Evolutionary conservation across 2,888 invertebrate species (phyloP).

Genomic region (Eueremaeus valkanovi): DNA sequence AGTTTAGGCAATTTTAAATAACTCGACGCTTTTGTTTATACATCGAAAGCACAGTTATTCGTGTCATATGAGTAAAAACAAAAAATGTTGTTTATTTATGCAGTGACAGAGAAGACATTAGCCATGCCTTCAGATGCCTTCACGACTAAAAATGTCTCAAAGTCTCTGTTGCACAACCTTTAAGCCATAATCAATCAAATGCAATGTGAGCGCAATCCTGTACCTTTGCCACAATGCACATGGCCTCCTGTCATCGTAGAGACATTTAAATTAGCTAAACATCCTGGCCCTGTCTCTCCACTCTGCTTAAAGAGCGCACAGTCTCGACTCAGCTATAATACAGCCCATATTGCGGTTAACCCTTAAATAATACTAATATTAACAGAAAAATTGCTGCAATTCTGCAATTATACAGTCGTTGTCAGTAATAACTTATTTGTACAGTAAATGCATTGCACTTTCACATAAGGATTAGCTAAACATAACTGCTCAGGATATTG

Average conservation of each 20-base stretch:
- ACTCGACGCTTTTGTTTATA: conserved; percentile 29
- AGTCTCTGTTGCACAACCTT: conserved; percentile 33
- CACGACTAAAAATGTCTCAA: conserved; percentile 33
- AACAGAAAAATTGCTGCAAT: neutral
- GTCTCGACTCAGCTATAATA: conserved; percentile 9
- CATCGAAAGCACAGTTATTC: conserved; percentile 25
- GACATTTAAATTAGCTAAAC: conserved; percentile 36
- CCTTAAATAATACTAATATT: conserved; percentile 25
- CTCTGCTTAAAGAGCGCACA: conserved; percentile 8
- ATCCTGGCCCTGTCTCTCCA: conserved; percentile 9
- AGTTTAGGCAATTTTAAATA: neutral
- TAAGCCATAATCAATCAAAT: conserved; percentile 25
- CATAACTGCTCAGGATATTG: neutral
- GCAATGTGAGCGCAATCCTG: neutral
- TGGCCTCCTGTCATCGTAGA: conserved; percentile 30
- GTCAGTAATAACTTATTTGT: neutral
- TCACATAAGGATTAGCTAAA: neutral
- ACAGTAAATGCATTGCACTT: neutral
- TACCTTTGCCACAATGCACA: conserved; percentile 35
- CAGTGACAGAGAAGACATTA: conserved; percentile 31
- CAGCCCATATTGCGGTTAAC: conserved; percentile 27
- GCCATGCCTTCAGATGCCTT: conserved; percentile 11
- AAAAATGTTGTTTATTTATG: conserved; percentile 31
- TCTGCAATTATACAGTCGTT: neutral
- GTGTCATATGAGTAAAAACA: conserved; percentile 14